Percentiles rank a stretch among this genome's conserved stretches.
These are phyloP conservation scores for Anneissia japonica DNA, from an alignment of 35 echinoderm and acorn worm species.

Conservation along the genomic window DNA sequence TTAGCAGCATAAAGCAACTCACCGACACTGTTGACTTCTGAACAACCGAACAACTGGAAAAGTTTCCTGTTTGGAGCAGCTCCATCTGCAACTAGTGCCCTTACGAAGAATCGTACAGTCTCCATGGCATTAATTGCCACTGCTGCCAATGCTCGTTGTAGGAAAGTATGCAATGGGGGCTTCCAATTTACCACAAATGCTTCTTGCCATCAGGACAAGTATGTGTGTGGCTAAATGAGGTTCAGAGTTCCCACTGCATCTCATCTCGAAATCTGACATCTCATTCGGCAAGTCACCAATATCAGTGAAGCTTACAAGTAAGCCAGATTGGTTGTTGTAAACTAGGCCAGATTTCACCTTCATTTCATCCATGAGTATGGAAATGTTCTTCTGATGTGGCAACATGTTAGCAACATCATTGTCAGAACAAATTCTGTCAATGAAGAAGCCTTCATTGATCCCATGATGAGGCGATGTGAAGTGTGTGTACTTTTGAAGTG, in stretches of 20 bases:
- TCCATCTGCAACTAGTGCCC: too few relatives aligned
- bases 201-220: neutral
- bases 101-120: too few relatives aligned
- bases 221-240: neutral
- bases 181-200: neutral
- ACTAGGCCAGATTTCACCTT: neutral
- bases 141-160: neutral
- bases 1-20: too few relatives aligned
- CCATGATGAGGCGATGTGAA: too few relatives aligned
- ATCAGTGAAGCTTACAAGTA: neutral
- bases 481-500: too few relatives aligned
- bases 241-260: neutral
- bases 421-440: too few relatives aligned
- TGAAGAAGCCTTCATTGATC: neutral
- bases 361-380: neutral
- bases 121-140: too few relatives aligned
- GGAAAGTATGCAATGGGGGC: neutral
- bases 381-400: neutral
- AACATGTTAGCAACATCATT: too few relatives aligned
- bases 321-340: neutral
- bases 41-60: too few relatives aligned
- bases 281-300: neutral
- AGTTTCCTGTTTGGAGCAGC: too few relatives aligned
- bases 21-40: too few relatives aligned
- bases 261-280: neutral